These are phyloP conservation scores for Bursaphelenchus okinawaensis DNA, from an alignment of 2,888 invertebrate species.

Conservation along the genomic window DNA sequence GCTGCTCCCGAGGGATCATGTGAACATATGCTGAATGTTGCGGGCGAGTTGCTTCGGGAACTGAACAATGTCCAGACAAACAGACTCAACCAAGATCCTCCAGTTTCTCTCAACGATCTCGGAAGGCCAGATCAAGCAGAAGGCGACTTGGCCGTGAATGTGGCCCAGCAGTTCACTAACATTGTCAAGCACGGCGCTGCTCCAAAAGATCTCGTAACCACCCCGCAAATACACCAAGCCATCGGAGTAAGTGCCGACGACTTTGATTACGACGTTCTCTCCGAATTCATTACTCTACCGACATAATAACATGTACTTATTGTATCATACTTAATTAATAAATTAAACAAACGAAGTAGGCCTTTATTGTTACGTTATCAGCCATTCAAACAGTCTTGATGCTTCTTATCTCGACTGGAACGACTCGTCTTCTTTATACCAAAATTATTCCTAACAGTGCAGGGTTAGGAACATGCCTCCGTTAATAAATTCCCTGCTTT, in stretches of 20 bases:
- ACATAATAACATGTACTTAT: background rate
- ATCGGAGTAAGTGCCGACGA: conserved; percentile 43
- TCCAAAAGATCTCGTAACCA: conserved; percentile 39
- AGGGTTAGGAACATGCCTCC: background rate
- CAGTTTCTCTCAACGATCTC: conserved; percentile 32
- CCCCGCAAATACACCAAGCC: conserved; percentile 39
- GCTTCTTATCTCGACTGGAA: background rate
- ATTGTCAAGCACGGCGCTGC: conserved; percentile 22
- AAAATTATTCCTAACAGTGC: background rate
- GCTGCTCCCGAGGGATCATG: background rate
- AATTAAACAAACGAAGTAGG: too few species aligned
- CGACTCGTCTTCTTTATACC: background rate
- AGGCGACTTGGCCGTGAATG: conserved; percentile 36
- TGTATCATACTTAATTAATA: background rate
- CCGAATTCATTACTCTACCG: conserved; percentile 34
- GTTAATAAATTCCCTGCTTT: background rate
- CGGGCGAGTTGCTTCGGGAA: conserved; percentile 34
- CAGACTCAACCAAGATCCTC: conserved; percentile 36
- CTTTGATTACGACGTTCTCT: conserved; percentile 38
- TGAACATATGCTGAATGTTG: conserved; percentile 23
- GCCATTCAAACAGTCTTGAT: background rate
- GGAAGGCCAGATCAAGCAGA: conserved; percentile 33
- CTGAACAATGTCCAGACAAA: conserved; percentile 38
- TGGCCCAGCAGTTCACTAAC: conserved; percentile 36
- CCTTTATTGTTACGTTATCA: background rate